Conservation (phyloP, 2,888 invertebrate species). For the Cerastoderma edule region DNA sequence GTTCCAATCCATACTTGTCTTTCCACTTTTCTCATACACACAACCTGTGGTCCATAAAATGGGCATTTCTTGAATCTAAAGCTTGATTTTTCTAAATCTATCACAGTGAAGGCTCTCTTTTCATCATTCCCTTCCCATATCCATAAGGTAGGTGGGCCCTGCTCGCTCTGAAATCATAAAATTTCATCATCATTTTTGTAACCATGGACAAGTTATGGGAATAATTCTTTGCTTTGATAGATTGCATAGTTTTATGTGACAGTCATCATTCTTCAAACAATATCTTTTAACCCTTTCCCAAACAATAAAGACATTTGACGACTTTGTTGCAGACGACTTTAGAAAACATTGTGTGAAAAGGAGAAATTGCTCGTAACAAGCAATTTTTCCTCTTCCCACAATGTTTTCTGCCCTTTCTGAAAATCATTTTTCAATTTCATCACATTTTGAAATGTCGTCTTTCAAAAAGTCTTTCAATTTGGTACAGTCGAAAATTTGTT, state of each 20-base stretch:
- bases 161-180: constrained; percentile 32
- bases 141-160: constrained; percentile 62
- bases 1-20: constrained; percentile 72
- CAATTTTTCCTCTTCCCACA: no score
- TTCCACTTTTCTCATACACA: constrained; percentile 70
- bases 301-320: no score
- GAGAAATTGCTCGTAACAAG: no score
- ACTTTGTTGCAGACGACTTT: no score
- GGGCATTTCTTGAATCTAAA: constrained; percentile 54
- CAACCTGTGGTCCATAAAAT: constrained; percentile 65
- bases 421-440: no score
- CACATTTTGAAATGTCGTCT: no score
- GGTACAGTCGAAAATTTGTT: no score
- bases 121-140: constrained; percentile 69
- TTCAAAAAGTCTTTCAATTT: no score
- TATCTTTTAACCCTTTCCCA: no score
- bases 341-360: no score
- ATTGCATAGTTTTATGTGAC: neutral
- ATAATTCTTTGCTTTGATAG: neutral
- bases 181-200: neutral
- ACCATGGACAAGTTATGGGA: neutral
- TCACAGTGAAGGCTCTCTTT: constrained; percentile 63
- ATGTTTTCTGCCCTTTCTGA: no score
- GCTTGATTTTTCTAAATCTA: constrained; percentile 66
- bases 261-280: no score